phyloP scores from a whole-genome alignment of 1,140 invertebrate species.

The Tetramorium alpestre region DNA sequence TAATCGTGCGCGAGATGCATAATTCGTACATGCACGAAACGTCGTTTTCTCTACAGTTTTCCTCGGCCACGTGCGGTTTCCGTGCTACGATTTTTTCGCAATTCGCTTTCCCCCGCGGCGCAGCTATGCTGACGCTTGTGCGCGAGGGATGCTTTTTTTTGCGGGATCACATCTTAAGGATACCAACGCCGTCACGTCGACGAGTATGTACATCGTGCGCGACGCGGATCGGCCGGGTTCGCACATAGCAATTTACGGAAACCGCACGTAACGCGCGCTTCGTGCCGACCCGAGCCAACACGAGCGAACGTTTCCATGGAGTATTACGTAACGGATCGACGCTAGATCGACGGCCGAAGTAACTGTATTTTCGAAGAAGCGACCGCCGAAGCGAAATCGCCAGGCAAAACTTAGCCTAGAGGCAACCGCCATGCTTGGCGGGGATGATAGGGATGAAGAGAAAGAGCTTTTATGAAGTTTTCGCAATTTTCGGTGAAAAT shows the following conservation, averaged over 20 bases:
- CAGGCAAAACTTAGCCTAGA: slow-evolving; percentile 61
- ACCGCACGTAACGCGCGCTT: slow-evolving; percentile 79
- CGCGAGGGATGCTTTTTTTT: slow-evolving; percentile 16
- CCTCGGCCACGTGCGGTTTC: slow-evolving; percentile 46
- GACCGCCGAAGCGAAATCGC: slow-evolving; percentile 61
- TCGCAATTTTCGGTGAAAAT: not conserved
- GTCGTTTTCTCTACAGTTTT: slow-evolving; percentile 59
- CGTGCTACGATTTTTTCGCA: slow-evolving; percentile 53
- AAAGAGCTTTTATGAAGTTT: not conserved
- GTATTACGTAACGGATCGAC: slow-evolving; percentile 76
- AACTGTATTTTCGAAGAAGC: slow-evolving; percentile 74
- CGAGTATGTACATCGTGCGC: slow-evolving; percentile 40
- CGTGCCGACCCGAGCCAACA: slow-evolving; percentile 51
- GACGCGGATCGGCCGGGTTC: slow-evolving; percentile 52
- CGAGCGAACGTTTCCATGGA: slow-evolving; percentile 71
- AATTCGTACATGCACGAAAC: slow-evolving; percentile 62
- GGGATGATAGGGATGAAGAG: not conserved
- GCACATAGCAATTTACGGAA: slow-evolving; percentile 80
- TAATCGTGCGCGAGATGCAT: slow-evolving; percentile 27
- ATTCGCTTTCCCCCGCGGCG: slow-evolving; percentile 34
- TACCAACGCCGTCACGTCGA: slow-evolving; percentile 28
- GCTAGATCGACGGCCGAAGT: slow-evolving; percentile 70
- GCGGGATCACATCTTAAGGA: slow-evolving; percentile 35
- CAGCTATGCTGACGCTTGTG: slow-evolving; percentile 3
- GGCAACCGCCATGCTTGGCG: not conserved